These are phyloP conservation scores for Centroberyx gerrardi DNA, from an alignment of 2,797 vertebrate species.

Conservation along the genomic window DNA sequence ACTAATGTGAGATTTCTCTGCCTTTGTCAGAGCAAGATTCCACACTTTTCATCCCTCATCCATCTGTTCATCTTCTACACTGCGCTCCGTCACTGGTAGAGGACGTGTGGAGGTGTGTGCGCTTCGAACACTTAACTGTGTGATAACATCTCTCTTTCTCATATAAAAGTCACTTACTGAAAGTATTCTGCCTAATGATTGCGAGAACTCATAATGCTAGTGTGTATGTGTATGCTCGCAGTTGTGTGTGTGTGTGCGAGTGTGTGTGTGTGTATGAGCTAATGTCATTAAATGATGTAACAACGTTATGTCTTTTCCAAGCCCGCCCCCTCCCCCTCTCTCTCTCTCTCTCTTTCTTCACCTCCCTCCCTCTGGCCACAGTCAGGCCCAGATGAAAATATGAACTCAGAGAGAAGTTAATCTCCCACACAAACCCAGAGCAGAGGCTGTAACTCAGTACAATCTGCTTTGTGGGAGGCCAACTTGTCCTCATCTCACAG, in stretches of 20 bases:
- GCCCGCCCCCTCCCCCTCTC: constrained; percentile 14
- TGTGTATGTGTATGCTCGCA: neutral
- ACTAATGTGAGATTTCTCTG: constrained; percentile 10
- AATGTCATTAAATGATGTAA: constrained; percentile 57
- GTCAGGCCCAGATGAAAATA: constrained; percentile 71
- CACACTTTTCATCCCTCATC: constrained; percentile 42
- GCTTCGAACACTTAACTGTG: constrained; percentile 17
- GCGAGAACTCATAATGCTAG: constrained; percentile 10
- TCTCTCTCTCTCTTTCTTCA: constrained; percentile 15
- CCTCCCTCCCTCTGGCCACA: constrained; percentile 48
- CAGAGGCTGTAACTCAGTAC: constrained; percentile 76
- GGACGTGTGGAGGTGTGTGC: constrained; percentile 25
- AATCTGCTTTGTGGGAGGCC: constrained; percentile 77
- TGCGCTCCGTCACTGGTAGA: constrained; percentile 7
- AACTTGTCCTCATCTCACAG: constrained; percentile 68
- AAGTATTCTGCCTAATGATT: constrained; percentile 16
- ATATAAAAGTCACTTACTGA: constrained; percentile 23
- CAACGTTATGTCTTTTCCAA: constrained; percentile 40
- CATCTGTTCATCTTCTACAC: constrained; percentile 53
- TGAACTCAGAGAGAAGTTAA: constrained; percentile 77
- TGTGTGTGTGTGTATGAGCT: constrained; percentile 6
- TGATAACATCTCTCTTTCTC: constrained; percentile 30
- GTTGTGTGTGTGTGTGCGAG: constrained; percentile 1
- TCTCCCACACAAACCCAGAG: constrained; percentile 73
- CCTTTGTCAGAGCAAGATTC: constrained; percentile 15